Evolutionary conservation across 92 coral and sea anemone genomes (phyloP), one percentile per base, ranked within the genome.

Genomic region (Chrysogorgia sp.): DNA sequence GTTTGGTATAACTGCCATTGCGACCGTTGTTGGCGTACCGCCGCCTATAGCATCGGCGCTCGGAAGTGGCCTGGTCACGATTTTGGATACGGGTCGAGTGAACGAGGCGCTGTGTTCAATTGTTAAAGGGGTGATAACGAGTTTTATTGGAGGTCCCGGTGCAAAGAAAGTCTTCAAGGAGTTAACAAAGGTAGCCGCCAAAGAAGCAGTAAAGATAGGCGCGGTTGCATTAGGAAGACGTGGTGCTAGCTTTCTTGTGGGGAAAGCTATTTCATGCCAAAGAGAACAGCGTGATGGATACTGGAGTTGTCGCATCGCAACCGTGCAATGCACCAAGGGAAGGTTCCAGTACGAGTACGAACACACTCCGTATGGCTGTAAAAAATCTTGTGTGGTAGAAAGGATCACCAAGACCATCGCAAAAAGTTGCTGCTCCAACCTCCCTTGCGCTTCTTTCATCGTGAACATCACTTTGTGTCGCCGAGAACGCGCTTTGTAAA

Each of bases 331-430:
- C 41, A 60, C 35, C 62, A 77, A 40, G 41, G 67, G 28, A 7
- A 58, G 30, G 2, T 88, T 74, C 76, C 84, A 83, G 40, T 91
- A 88, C 53, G 83, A 37, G 62, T 77, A 75, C 20, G 59, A 26
- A 25, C 33, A 49, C 31, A 68, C 79, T 26, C 80, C 88, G 47
- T 91, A 80, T 63, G 14, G 66, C 9, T 91, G 96, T 70, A 74
- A 85, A 34, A 80, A 35, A 20, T 71, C 89, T 19, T 91, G 96
- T 37, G 87, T 88, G 29, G 84, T 79, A n/a, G 63, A 71, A 63
- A 80, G 70, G 12, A n/a, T 75, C 9, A 85, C 81, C 67, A 85
- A 87, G 49, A 81, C 88, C 58, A 52, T 85, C n/a, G 79, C 77
- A 20, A 75, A 85, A 22, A 91, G 88, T 20, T 91, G 96, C 34